These are phyloP conservation scores for Stomorhina lunata DNA, from an alignment of 2,888 invertebrate species.

Conservation along the genomic window DNA sequence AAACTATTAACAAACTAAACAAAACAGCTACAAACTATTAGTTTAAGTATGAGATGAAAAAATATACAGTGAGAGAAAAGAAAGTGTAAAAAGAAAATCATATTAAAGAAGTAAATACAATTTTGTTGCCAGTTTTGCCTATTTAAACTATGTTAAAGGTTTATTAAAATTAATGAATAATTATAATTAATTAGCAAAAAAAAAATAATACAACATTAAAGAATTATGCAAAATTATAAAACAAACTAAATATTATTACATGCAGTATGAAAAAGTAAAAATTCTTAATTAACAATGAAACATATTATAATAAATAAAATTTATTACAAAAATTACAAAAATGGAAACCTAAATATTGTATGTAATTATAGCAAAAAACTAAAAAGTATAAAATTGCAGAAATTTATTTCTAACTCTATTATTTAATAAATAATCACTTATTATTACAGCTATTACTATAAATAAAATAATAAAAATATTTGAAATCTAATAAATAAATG, in stretches of 20 bases:
- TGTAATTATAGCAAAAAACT: slow-evolving; percentile 56
- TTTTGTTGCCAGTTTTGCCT: slow-evolving; percentile 77
- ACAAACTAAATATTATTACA: slow-evolving; percentile 9
- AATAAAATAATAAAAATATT: slow-evolving; percentile 23
- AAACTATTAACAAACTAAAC: slow-evolving; percentile 22
- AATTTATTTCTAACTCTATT: slow-evolving; percentile 34
- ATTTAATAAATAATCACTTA: slow-evolving; percentile 31
- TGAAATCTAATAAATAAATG: not conserved
- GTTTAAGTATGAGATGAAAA: slow-evolving; percentile 38
- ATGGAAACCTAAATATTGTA: slow-evolving; percentile 12
- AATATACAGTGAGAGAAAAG: slow-evolving; percentile 1
- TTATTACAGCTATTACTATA: slow-evolving; percentile 6
- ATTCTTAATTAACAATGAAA: slow-evolving; percentile 42
- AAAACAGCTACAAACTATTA: slow-evolving; percentile 61
- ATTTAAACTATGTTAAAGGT: slow-evolving; percentile 79
- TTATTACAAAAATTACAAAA: slow-evolving; percentile 66
- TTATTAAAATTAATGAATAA: slow-evolving; percentile 65
- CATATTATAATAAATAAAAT: slow-evolving; percentile 71
- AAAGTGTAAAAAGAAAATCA: slow-evolving; percentile 11
- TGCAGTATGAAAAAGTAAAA: too few species aligned
- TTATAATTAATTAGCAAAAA: slow-evolving; percentile 56
- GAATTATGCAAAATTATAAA: not conserved
- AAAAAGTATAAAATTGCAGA: slow-evolving; percentile 14
- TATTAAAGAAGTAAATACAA: slow-evolving; percentile 49
- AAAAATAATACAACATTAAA: slow-evolving; percentile 38